Conservation (phyloP, 2,113 vertebrate genomes). For the Piaya cayana region DNA sequence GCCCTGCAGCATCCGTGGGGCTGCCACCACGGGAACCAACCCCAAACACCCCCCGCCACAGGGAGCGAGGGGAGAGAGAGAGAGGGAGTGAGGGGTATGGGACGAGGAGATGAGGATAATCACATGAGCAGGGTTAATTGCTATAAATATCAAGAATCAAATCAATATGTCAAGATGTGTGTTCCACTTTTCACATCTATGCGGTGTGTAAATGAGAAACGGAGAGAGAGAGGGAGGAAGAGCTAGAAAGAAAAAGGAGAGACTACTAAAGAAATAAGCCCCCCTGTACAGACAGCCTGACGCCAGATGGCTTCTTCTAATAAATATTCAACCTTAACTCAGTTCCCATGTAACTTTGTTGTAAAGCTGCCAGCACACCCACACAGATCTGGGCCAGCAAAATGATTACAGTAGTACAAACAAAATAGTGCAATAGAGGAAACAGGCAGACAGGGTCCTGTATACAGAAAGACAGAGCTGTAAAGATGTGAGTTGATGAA, state of each 20-base stretch:
- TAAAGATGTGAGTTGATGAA: slow-evolving; percentile 84
- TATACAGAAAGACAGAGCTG: slow-evolving; percentile 89
- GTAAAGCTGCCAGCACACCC: slow-evolving; percentile 98
- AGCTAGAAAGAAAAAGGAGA: slow-evolving; percentile 83
- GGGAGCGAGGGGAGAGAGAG: background rate
- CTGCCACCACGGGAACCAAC: slow-evolving; percentile 18
- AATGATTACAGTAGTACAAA: slow-evolving; percentile 99
- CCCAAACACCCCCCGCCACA: background rate
- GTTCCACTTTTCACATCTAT: slow-evolving; percentile 75
- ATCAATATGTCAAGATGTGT: slow-evolving; percentile 75
- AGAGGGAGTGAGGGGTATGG: background rate
- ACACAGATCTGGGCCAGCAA: slow-evolving; percentile 96
- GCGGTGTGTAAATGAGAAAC: slow-evolving; percentile 64
- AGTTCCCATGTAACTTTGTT: slow-evolving; percentile 99
- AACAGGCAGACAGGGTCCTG: slow-evolving; percentile 92
- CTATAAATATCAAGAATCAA: slow-evolving; percentile 71
- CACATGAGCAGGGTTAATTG: slow-evolving; percentile 43
- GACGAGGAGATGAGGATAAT: slow-evolving; percentile 20
- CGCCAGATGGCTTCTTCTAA: slow-evolving; percentile 99
- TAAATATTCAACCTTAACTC: slow-evolving; percentile 99
- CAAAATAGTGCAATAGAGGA: slow-evolving; percentile 95
- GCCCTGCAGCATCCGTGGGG: slow-evolving; percentile 16
- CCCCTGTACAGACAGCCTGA: slow-evolving; percentile 98
- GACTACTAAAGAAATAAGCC: slow-evolving; percentile 89
- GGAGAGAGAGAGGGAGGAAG: slow-evolving; percentile 77